Conservation (phyloP, 2,888 invertebrate species). For the Pinctada fucata region DNA sequence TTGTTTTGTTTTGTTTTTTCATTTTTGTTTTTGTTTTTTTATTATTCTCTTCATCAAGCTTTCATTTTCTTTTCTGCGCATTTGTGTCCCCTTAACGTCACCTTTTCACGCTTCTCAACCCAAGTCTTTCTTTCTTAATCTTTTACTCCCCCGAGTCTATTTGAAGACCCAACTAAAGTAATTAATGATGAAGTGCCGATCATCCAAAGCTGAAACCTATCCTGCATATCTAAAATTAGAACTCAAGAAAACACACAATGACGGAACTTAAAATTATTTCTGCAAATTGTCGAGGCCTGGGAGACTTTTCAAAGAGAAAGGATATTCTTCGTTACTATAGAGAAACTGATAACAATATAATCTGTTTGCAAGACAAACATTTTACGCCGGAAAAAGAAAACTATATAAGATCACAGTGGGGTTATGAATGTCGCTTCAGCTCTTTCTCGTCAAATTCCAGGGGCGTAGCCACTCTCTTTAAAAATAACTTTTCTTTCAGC, state of each 20-base stretch:
- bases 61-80: too few relatives aligned
- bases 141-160: background rate
- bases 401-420: background rate
- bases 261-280: background rate
- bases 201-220: too few relatives aligned
- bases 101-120: background rate
- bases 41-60: too few relatives aligned
- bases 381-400: background rate
- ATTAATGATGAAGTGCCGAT: too few relatives aligned
- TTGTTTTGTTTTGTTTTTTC: too few relatives aligned
- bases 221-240: background rate
- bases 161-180: background rate
- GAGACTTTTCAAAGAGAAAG: background rate
- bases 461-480: background rate
- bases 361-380: slow-evolving; percentile 3
- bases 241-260: too few relatives aligned
- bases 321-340: background rate
- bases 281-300: background rate
- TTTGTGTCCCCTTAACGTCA: too few relatives aligned
- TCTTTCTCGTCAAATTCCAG: background rate
- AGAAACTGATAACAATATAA: background rate
- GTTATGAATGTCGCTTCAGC: background rate
- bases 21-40: too few relatives aligned
- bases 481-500: background rate
- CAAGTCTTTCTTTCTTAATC: background rate